Base-by-base conservation (phyloP, 2,797 vertebrate species). In the Salarias fasciatus region DNA sequence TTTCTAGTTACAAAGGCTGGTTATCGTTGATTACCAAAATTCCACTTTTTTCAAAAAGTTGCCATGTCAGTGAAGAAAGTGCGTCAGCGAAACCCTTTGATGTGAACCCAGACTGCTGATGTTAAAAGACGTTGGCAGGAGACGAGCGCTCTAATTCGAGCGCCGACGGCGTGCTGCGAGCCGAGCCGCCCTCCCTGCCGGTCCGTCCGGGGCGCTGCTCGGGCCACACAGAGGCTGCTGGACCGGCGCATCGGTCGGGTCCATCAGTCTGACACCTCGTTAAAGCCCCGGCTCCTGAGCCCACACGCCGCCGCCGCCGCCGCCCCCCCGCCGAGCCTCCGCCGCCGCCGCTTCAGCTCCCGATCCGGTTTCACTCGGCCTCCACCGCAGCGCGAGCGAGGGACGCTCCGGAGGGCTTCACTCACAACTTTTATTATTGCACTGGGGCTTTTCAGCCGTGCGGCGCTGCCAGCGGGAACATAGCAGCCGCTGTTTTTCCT, bases 261-360 rank as follows among this genome's bases (percentile, higher is more conserved):
- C 53, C 11, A 76, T 87, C 79, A 46, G 49, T 52, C 66, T 37
- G 51, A 48, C 84, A 84, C 83, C 82, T 89, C 75, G 13, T 88
- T 86, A 82, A 72, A 79, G 74, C 48, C n/a, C n/a, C n/a, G n/a
- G n/a, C n/a, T n/a, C n/a, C n/a, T 28, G 76, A 65, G 74, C 72
- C 56, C 63, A 60, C n/a, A 72, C 56, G n/a, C n/a, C n/a, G n/a
- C n/a, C n/a, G 58, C 72, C 54, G 72, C 64, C 80, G n/a, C n/a
- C n/a, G n/a, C n/a, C n/a, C n/a, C n/a, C n/a, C n/a, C n/a, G n/a
- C n/a, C 28, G 76, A 65, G 74, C 72, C 56, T n/a, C 72, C 56
- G n/a, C n/a, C n/a, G n/a, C n/a, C n/a, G 58, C 72, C 54, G 72
- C 64, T 79, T 69, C 71, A 57, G 77, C 79, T 74, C 64, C 46